Conservation (phyloP, 2,888 invertebrate genomes). For the Epinotia brunnichana region DNA sequence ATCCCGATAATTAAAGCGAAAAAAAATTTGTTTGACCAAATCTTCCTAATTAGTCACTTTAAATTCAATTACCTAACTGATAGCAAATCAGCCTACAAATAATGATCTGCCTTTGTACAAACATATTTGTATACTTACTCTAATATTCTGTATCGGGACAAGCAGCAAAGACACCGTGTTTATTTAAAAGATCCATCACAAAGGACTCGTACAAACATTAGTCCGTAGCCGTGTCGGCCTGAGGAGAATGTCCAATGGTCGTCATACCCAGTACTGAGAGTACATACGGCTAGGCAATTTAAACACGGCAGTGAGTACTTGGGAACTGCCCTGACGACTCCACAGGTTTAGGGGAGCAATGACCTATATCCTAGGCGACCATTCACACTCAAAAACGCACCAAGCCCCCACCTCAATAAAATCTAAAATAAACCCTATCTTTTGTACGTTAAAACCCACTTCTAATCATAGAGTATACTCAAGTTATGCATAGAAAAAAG, state of each 20-base stretch:
- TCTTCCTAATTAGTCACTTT: background rate
- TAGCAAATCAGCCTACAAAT: background rate
- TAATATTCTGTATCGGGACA: conserved; percentile 26
- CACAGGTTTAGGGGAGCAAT: conserved; percentile 83
- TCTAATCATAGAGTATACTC: conserved; percentile 73
- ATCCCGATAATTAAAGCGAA: too few relatives aligned
- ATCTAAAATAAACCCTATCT: conserved; percentile 78
- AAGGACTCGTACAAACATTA: conserved; percentile 40
- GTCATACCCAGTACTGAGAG: conserved; percentile 63
- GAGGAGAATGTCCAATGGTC: conserved; percentile 23
- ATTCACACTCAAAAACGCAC: conserved; percentile 65
- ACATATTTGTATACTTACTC: background rate
- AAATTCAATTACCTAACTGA: background rate
- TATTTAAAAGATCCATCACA: conserved; percentile 35
- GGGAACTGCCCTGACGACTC: conserved; percentile 80
- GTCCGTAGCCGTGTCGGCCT: conserved; percentile 25
- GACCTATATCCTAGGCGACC: conserved; percentile 82
- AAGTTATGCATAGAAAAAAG: conserved; percentile 61
- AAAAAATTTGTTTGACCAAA: too few relatives aligned
- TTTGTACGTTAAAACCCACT: conserved; percentile 76
- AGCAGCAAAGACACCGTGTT: conserved; percentile 27
- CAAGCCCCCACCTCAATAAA: conserved; percentile 61
- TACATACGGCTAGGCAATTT: conserved; percentile 81
- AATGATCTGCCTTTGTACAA: background rate
- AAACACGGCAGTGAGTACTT: conserved; percentile 81